A percentile compares a stretch with the other conserved stretches of the same genome.
phyloP scores from a whole-genome alignment of 2,113 vertebrate genomes.

The Oreochromis niloticus region DNA sequence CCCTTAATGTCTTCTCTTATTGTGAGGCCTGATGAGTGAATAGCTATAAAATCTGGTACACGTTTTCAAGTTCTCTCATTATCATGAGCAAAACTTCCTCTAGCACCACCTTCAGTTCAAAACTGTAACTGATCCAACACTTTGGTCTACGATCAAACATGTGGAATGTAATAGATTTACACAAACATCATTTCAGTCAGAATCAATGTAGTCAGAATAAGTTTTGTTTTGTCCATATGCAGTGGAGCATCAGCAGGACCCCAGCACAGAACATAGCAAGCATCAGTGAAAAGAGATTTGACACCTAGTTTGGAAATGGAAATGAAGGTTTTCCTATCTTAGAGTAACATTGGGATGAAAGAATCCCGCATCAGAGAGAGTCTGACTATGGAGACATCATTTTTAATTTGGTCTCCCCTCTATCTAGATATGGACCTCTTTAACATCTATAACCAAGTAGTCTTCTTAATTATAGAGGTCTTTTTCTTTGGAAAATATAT shows the following conservation, averaged over 20 bases:
- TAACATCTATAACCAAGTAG: background rate
- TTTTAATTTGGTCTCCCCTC: background rate
- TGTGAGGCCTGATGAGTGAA: background rate
- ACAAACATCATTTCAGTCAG: background rate
- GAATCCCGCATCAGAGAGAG: accelerated
- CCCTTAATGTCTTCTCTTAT: too few relatives aligned
- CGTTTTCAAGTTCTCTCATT: background rate
- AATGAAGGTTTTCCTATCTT: background rate
- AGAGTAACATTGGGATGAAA: background rate
- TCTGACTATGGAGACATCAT: background rate
- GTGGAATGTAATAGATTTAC: background rate
- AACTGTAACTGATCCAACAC: background rate
- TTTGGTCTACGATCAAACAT: background rate
- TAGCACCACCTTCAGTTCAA: background rate
- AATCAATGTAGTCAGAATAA: background rate
- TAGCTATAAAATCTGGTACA: background rate
- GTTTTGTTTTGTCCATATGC: background rate
- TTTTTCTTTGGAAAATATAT: background rate
- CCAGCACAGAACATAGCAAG: background rate
- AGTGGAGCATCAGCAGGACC: background rate
- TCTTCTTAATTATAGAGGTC: background rate
- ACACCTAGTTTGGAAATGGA: background rate
- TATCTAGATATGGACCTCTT: background rate
- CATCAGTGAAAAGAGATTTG: background rate
- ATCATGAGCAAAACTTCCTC: background rate